Evolutionary conservation across 2,888 invertebrate species (phyloP), one percentile per base, ranked within the genome.

Genomic region (Nemotelus nigrinus): DNA sequence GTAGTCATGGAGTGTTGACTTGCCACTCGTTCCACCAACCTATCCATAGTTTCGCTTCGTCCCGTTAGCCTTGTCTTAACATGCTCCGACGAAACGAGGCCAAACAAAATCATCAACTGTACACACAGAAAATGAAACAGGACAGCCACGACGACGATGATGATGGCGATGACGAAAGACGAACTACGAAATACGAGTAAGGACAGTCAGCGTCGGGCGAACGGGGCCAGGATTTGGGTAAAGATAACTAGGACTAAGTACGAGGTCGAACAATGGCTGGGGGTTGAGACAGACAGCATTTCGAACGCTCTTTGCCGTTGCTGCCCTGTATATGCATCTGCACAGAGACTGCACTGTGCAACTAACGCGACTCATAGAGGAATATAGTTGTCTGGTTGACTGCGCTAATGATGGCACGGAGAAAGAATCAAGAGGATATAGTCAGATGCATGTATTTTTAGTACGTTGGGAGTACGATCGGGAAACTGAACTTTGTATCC

Each of bases 91-190:
- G 57, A 78, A 78, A 75, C 39, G 76, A 76, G 78, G 78, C 53
- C 78, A 78, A 75, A 75, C 76, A 58, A 78, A 78, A 78, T 78
- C 75, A 76, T 76, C 78, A 78, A 76, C 78, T 76, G 48, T 70
- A 75, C 77, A 72, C 63, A 77, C 63, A 78, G 58, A 64, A 58
- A 63, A 79, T 77, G 70, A 67, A 68, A 50, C 58, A 74, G 76
- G 77, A 77, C 55, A 63, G 25, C 25, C 25, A 25, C 25, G 25
- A 25, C 25, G 25, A 25, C 25, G 25, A 25, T 25, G 58, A 25
- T 25, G 25, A 25, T 25, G 25, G 39, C 78, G 75, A 44, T 53
- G 57, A 48, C 44, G 68, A 76, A 25, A 25, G 25, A 25, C 25
- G 25, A 25, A 76, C 70, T 55, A 63, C 41, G 7, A 7, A 48